Percentiles rank a stretch among this genome's conserved stretches.
phyloP scores from a whole-genome alignment of 2,797 vertebrate genomes.

The Lagorchestes hirsutus region DNA sequence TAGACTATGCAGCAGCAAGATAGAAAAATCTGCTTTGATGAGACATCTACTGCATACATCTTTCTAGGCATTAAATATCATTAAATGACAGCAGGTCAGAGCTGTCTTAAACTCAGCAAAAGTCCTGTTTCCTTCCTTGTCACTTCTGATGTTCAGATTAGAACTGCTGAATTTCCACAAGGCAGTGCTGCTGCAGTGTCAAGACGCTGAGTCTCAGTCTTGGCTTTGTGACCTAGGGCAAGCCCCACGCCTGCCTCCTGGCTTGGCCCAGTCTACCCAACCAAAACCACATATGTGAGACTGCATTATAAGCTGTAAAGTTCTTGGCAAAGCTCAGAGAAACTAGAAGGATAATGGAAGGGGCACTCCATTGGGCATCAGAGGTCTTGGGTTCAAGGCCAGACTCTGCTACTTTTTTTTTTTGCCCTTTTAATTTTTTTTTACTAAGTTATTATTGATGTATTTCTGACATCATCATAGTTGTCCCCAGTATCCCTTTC shows the following conservation, averaged over 20 bases:
- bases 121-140: constrained; percentile 12
- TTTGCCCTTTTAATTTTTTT: neutral
- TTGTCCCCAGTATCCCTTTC: neutral
- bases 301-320: neutral
- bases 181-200: neutral
- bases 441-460: neutral
- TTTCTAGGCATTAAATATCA: constrained; percentile 27
- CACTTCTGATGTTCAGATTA: constrained; percentile 48
- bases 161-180: constrained; percentile 10
- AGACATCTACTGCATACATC: constrained; percentile 1
- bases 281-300: neutral
- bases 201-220: neutral
- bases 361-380: neutral
- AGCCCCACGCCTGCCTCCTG: neutral
- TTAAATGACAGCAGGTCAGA: constrained; percentile 29
- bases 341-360: neutral
- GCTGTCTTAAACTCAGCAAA: constrained; percentile 9
- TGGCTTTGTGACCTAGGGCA: neutral
- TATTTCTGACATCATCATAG: neutral
- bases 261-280: too few species aligned
- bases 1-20: constrained; percentile 8
- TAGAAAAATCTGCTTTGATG: constrained; percentile 31
- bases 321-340: neutral
- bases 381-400: neutral
- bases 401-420: too few species aligned